A percentile compares a stretch with the other conserved stretches of the same genome.
These are phyloP conservation scores for Teinopalpus imperialis DNA, from an alignment of 2,888 invertebrate genomes.

Conservation along the genomic window DNA sequence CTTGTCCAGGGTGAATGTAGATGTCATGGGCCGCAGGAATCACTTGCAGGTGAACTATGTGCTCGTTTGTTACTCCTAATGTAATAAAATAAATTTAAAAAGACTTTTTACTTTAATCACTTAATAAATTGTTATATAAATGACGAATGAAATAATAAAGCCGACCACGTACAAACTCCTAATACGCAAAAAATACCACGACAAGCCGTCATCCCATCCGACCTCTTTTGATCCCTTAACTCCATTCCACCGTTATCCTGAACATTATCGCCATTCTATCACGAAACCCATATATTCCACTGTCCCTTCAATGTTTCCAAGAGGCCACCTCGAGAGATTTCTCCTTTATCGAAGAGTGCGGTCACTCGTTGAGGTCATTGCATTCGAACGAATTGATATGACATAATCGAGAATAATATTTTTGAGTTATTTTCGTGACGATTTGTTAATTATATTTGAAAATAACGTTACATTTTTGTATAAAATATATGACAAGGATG, in stretches of 20 bases:
- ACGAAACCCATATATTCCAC: conserved; percentile 16
- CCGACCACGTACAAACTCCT: no score
- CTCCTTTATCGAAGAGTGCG: conserved; percentile 16
- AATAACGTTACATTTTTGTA: no score
- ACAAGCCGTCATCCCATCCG: conserved; percentile 18
- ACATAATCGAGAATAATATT: conserved; percentile 37
- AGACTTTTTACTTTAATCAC: no score
- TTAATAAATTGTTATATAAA: no score
- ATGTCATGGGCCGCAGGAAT: no score
- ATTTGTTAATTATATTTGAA: not conserved
- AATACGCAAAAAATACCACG: not conserved
- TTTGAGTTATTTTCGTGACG: not conserved
- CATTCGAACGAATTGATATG: conserved; percentile 42
- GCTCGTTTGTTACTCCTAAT: no score
- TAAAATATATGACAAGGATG: no score
- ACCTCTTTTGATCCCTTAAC: conserved; percentile 37
- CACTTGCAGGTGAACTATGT: no score
- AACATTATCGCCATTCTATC: conserved; percentile 26
- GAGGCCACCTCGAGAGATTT: conserved; percentile 30
- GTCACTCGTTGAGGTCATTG: conserved; percentile 37
- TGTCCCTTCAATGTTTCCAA: conserved; percentile 32
- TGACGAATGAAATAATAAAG: no score
- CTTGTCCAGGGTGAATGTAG: no score
- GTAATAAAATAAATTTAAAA: no score
- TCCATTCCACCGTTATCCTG: conserved; percentile 35